phyloP scores from a whole-genome alignment of 2,113 vertebrate genomes.

The Prietella phreatophila region DNA sequence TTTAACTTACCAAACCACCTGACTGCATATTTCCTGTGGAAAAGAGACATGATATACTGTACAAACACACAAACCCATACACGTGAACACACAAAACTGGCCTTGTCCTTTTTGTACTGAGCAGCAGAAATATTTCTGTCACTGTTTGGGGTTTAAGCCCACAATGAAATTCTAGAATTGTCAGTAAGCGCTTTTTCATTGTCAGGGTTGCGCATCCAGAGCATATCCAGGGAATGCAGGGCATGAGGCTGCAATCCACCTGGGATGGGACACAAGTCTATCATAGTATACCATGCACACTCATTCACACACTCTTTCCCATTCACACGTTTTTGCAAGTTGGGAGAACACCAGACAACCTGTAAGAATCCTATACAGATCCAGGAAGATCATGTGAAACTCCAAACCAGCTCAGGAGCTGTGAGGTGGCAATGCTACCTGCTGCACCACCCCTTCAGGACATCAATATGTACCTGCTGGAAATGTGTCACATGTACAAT shows the following conservation, averaged over 20 bases:
- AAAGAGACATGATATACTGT: background rate
- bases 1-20: background rate
- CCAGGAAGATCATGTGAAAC: background rate
- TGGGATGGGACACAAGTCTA: background rate
- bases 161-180: background rate
- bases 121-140: background rate
- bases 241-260: background rate
- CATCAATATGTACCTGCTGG: background rate
- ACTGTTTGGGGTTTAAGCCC: background rate
- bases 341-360: background rate
- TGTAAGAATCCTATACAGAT: background rate
- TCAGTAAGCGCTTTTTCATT: background rate
- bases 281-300: background rate
- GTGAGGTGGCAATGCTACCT: background rate
- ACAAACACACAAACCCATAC: background rate
- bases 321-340: background rate
- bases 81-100: background rate
- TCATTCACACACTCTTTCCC: background rate
- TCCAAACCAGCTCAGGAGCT: background rate
- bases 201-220: background rate
- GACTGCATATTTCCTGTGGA: constrained; percentile 1
- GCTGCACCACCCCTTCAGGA: background rate
- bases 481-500: background rate
- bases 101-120: background rate
- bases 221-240: background rate